Evolutionary conservation across 1,140 invertebrate genomes (phyloP), one percentile per base, ranked within the genome.

Genomic region (Heliothis virescens): DNA sequence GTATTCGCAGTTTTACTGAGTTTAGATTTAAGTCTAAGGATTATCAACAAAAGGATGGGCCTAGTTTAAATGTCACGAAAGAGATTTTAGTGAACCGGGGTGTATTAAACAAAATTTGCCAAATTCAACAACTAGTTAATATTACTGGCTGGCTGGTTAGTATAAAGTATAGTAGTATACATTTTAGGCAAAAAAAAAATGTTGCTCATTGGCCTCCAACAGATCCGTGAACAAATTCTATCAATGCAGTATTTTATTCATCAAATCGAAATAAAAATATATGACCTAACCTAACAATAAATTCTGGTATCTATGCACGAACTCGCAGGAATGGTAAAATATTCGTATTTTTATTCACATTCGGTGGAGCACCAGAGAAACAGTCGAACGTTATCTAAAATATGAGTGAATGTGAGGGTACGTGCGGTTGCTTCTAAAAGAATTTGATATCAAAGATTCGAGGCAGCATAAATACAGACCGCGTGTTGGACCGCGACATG

Each of bases 341-440:
- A 90, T 90, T 88, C 81, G 79, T 86, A 91, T 87, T 88, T 91
- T 90, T 90, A 90, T 89, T 89, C 86, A 84, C 86, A 89, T 86
- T 87, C 80, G 80, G 83, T 65, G 59, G 77, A 80, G 84, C 83
- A 72, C 76, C 73, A 83, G 74, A 85, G 83, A 80, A 89, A 88
- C 87, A 92, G 87, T 90, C 86, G 86, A 91, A 92, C 87, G 87
- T 91, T 92, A 91, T 92, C 91, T 93, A 87, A 90, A 92, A 91
- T 92, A 92, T 89, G 90, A 90, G 90, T 85, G 86, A 89, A 88
- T 89, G 85, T 84, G 84, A 82, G 79, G 79, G 80, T 90, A 91
- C 89, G 88, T 92, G 91, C 85, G 89, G 90, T 89, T 84, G 88
- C 83, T 83, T 89, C 87, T 91, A 82, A 93, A 92, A 91, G 91